Evolutionary conservation across 1,140 invertebrate genomes (phyloP).

Genomic region (Drosophila virilis): DNA sequence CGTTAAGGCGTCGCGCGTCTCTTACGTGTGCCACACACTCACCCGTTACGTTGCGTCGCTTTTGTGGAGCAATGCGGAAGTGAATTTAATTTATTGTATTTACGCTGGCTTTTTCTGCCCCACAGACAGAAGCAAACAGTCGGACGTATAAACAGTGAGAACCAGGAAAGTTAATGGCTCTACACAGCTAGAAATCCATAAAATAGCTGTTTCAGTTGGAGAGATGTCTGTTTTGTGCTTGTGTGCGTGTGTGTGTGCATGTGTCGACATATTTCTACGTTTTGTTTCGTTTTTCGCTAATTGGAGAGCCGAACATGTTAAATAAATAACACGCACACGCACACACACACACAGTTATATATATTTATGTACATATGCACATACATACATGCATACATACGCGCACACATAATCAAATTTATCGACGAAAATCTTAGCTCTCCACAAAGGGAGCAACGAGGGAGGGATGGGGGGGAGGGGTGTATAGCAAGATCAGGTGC

Average conservation of each 20-base stretch:
- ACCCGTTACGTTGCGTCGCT: slow-evolving; percentile 69
- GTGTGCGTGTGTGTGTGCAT: slow-evolving; percentile 13
- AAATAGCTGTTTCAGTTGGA: slow-evolving; percentile 44
- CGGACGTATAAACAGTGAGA: slow-evolving; percentile 23
- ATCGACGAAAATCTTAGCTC: slow-evolving; percentile 43
- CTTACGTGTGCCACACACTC: slow-evolving; percentile 48
- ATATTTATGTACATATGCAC: slow-evolving; percentile 3
- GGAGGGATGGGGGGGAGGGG: background rate
- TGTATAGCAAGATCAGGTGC: slow-evolving; percentile 48
- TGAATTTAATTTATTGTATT: slow-evolving; percentile 84
- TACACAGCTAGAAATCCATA: slow-evolving; percentile 45
- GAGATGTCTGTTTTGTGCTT: slow-evolving; percentile 26
- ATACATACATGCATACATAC: slow-evolving; percentile 24
- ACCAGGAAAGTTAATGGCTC: slow-evolving; percentile 53
- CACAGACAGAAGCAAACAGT: slow-evolving; percentile 18
- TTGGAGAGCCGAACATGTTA: slow-evolving; percentile 60
- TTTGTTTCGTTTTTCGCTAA: slow-evolving; percentile 74
- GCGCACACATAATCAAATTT: slow-evolving; percentile 37
- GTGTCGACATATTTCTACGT: slow-evolving; percentile 42
- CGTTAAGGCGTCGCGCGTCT: slow-evolving; percentile 28
- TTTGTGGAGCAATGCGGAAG: slow-evolving; percentile 84
- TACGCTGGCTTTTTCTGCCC: slow-evolving; percentile 62
- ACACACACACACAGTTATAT: slow-evolving; percentile 26
- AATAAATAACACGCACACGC: slow-evolving; percentile 46
- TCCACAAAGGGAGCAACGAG: slow-evolving; percentile 1